Conservation (phyloP, 2,888 invertebrate species). For the Lepidocyrtoides sp. region DNA sequence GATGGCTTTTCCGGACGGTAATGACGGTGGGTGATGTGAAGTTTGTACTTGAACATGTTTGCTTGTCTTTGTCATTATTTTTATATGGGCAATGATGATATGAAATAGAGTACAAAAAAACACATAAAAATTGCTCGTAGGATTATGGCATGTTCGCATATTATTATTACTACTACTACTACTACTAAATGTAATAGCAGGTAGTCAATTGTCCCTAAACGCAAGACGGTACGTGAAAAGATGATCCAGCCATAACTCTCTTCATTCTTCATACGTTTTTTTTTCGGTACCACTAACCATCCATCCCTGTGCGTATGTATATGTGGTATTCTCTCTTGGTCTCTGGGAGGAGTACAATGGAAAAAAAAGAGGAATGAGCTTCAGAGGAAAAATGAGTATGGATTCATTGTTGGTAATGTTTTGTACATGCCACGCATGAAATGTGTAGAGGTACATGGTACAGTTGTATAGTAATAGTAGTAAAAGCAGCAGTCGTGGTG, state of each 20-base stretch:
- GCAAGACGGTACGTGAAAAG: constrained; percentile 5
- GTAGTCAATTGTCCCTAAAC: constrained; percentile 8
- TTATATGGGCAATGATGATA: not conserved
- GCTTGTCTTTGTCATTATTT: constrained; percentile 23
- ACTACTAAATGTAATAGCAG: constrained; percentile 7
- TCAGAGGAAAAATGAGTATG: constrained; percentile 38
- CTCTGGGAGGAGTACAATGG: constrained; percentile 25
- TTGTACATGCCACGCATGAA: constrained; percentile 60
- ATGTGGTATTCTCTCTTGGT: too few species aligned
- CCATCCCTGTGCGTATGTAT: constrained; percentile 10
- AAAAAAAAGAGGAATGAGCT: constrained; percentile 8
- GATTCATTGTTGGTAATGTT: constrained; percentile 57
- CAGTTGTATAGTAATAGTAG: not conserved
- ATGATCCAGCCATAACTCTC: not conserved
- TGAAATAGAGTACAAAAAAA: not conserved
- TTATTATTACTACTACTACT: not conserved
- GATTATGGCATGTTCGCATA: not conserved
- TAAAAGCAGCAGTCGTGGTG: too few species aligned
- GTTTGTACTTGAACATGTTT: not conserved
- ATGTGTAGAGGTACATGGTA: constrained; percentile 32
- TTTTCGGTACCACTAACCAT: not conserved
- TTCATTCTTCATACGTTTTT: not conserved
- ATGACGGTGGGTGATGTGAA: not conserved
- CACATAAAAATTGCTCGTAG: not conserved
- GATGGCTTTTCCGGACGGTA: not conserved